These are phyloP conservation scores for Lordiphosa stackelbergi DNA, from an alignment of 1,140 invertebrate species.

Conservation along the genomic window DNA sequence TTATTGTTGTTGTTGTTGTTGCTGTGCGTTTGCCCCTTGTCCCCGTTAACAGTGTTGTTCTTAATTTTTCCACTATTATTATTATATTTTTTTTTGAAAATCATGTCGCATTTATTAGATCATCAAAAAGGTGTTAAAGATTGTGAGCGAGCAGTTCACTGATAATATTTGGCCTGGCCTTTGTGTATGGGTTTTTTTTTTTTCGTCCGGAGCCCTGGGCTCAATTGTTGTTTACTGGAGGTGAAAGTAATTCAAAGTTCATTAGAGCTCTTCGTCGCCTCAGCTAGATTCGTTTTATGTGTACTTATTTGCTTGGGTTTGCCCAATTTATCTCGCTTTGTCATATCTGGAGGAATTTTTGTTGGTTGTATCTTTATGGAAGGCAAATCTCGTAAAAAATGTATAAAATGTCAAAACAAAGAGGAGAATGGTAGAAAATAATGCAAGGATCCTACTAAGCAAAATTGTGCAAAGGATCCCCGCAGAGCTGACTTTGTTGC, in stretches of 20 bases:
- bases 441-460: too few species aligned
- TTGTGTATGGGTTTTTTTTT: slow-evolving; percentile 12
- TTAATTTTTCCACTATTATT: slow-evolving; percentile 42
- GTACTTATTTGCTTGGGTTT: slow-evolving; percentile 5
- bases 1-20: slow-evolving; percentile 12
- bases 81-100: slow-evolving; percentile 48
- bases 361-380: slow-evolving; percentile 1
- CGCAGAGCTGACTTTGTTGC: neutral
- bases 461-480: too few species aligned
- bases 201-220: neutral
- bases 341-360: neutral
- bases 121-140: slow-evolving; percentile 67
- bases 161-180: slow-evolving; percentile 55
- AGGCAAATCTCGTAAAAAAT: slow-evolving; percentile 1
- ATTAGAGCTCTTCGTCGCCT: slow-evolving; percentile 35
- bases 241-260: slow-evolving; percentile 56
- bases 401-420: neutral
- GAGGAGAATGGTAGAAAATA: too few species aligned
- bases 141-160: slow-evolving; percentile 52
- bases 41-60: slow-evolving; percentile 19
- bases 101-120: slow-evolving; percentile 70
- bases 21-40: slow-evolving; percentile 11
- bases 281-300: too few species aligned
- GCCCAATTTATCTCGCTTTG: slow-evolving; percentile 7
- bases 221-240: slow-evolving; percentile 31